Percentiles rank a stretch among this genome's conserved stretches.
Conservation (phyloP, 2,888 invertebrate genomes). For the Masnerella sp. region DNA sequence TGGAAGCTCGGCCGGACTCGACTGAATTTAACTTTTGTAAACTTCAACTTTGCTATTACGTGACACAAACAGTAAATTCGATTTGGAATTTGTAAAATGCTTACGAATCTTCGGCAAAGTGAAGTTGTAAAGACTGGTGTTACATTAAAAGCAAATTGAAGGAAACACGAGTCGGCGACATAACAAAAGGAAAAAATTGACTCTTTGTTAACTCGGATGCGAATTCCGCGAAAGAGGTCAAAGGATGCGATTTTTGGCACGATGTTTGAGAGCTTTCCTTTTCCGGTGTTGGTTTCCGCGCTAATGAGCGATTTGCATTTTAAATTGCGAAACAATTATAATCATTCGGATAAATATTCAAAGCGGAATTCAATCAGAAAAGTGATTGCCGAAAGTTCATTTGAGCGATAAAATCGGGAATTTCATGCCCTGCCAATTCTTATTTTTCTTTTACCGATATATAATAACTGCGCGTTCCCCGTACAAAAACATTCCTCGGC, state of each 20-base stretch:
- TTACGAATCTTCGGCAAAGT: background rate
- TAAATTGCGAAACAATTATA: slow-evolving; percentile 25
- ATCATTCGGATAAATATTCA: slow-evolving; percentile 23
- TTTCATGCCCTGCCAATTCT: slow-evolving; percentile 32
- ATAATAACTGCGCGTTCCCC: slow-evolving; percentile 44
- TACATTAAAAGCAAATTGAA: slow-evolving; percentile 4
- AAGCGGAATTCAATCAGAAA: slow-evolving; percentile 33
- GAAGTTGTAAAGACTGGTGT: too few species aligned
- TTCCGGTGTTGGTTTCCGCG: too few species aligned
- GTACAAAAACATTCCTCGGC: slow-evolving; percentile 37
- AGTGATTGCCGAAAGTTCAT: slow-evolving; percentile 46
- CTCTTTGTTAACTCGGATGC: background rate
- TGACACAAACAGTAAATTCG: slow-evolving; percentile 20
- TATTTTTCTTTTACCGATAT: slow-evolving; percentile 35
- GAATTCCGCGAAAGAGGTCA: background rate
- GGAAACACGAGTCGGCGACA: slow-evolving; percentile 3
- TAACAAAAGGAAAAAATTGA: background rate
- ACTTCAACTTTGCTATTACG: slow-evolving; percentile 17
- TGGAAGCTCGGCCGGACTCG: slow-evolving; percentile 9
- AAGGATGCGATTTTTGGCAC: background rate
- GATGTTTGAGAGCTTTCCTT: slow-evolving; percentile 22
- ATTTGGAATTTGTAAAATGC: slow-evolving; percentile 22
- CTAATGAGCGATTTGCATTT: slow-evolving; percentile 23
- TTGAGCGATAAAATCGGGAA: slow-evolving; percentile 35
- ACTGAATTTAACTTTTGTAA: slow-evolving; percentile 28